Conservation (phyloP, 2,888 invertebrate genomes). For the Acronicta alni region DNA sequence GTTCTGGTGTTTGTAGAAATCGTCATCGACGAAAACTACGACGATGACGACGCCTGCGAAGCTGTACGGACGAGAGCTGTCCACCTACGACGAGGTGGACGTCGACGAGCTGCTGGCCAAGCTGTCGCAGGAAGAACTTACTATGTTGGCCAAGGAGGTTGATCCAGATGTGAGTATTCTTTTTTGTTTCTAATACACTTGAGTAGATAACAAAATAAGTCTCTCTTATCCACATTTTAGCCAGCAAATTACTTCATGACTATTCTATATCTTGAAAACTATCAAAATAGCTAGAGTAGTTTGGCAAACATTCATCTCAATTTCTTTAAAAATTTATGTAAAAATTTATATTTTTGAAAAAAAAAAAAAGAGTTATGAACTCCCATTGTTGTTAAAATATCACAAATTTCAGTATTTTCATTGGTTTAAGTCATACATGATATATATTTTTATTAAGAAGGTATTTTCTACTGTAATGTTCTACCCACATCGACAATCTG, state of each 20-base stretch:
- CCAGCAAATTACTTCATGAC: background rate
- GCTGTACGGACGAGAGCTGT: conserved; percentile 96
- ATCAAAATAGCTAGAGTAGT: background rate
- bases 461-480: conserved; percentile 15
- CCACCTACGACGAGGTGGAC: conserved; percentile 97
- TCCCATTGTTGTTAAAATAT: too few relatives aligned
- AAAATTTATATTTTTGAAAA: too few relatives aligned
- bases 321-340: too few relatives aligned
- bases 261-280: background rate
- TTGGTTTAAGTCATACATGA: background rate
- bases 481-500: conserved; percentile 42
- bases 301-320: too few relatives aligned
- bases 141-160: conserved; percentile 99
- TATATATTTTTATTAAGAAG: conserved; percentile 9
- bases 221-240: background rate
- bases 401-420: too few relatives aligned
- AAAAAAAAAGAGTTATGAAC: too few relatives aligned
- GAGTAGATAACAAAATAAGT: background rate
- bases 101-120: conserved; percentile 98
- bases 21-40: conserved; percentile 96
- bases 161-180: conserved; percentile 98
- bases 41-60: conserved; percentile 97
- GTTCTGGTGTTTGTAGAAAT: conserved; percentile 92
- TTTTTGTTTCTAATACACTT: background rate
- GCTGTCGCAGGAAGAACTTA: conserved; percentile 98